Evolutionary conservation across 2,113 vertebrate genomes (phyloP), one percentile per base, ranked within the genome.

Genomic region (Passer domesticus): DNA sequence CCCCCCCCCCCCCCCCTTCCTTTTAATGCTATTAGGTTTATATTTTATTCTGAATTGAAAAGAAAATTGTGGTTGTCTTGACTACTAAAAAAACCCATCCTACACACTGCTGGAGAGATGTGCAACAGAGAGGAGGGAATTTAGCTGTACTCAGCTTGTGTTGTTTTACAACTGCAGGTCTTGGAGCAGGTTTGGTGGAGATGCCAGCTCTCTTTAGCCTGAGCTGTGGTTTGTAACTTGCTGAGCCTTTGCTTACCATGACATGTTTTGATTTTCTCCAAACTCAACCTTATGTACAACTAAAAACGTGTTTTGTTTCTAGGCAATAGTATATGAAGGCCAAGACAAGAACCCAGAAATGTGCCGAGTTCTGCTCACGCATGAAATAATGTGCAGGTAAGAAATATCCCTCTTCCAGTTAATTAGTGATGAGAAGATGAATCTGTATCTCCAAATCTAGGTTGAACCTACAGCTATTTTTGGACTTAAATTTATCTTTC

Each of bases 371-470:
- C 97, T 99, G 92, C 98, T 99, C 97, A 99, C 99, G 76, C 99
- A 99, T 28, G 99, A 99, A 97, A 99, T 99, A 97, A 99, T 99
- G 99, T 99, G 99, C 99, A 99, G 99, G 99, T 99, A 99, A 98
- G 98, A 96, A 91, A 89, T 64, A 83, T 56, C 35, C 77, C 19
- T 39, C 75, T 94, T 67, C 83, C 85, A 87, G 87, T 91, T 97
- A 97, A 97, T 97, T 97, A 98, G 94, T 97, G 97, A 98, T 96
- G 95, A 97, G 96, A 98, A 98, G 98, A 98, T 98, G 95, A 98
- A 98, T 98, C 96, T 94, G 72, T 87, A 87, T 97, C 85, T 97
- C 92, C 76, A 97, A 97, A 98, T 98, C 96, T 98, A 97, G 98
- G 98, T 97, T 98, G 97, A 98, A 98, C 96, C 95, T 95, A 97